phyloP scores from a whole-genome alignment of 2,113 vertebrate species.

The Phaetusa simplex region DNA sequence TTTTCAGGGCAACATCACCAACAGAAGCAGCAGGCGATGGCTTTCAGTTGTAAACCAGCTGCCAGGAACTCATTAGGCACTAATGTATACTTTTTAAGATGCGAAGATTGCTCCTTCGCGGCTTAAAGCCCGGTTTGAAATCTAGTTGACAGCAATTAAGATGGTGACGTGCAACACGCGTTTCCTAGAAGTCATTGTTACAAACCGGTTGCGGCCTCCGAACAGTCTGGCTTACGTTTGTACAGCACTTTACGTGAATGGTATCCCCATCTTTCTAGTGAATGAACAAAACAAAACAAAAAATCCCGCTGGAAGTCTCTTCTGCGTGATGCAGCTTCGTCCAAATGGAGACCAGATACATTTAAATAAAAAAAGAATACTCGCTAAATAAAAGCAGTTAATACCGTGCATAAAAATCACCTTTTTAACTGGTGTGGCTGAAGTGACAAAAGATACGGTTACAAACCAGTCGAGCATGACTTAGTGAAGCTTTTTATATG shows the following conservation, averaged over 20 bases:
- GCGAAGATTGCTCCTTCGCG: not conserved
- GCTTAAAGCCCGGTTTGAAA: not conserved
- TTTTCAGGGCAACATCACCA: not conserved
- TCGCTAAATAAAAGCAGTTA: accelerated
- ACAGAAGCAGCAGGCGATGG: conserved; percentile 33
- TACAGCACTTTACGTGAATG: not conserved
- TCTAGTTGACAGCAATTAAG: not conserved
- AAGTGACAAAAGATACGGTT: accelerated
- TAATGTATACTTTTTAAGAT: not conserved
- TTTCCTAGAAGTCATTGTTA: not conserved
- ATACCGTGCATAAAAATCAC: not conserved
- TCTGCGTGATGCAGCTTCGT: not conserved
- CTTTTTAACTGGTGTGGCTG: not conserved
- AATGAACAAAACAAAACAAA: not conserved
- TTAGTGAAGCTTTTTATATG: not conserved
- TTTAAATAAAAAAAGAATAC: not conserved
- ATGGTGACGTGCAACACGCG: not conserved
- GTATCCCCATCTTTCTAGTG: not conserved
- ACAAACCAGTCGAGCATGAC: not conserved
- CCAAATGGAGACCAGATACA: not conserved
- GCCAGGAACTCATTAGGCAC: not conserved
- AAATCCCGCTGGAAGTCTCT: not conserved
- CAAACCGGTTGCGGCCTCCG: not conserved
- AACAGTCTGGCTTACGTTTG: not conserved
- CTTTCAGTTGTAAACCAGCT: conserved; percentile 19